A percentile compares a stretch with the other conserved stretches of the same genome.
These are phyloP conservation scores for Campylomormyrus numenius DNA, from an alignment of 2,113 vertebrate genomes.

Conservation along the genomic window DNA sequence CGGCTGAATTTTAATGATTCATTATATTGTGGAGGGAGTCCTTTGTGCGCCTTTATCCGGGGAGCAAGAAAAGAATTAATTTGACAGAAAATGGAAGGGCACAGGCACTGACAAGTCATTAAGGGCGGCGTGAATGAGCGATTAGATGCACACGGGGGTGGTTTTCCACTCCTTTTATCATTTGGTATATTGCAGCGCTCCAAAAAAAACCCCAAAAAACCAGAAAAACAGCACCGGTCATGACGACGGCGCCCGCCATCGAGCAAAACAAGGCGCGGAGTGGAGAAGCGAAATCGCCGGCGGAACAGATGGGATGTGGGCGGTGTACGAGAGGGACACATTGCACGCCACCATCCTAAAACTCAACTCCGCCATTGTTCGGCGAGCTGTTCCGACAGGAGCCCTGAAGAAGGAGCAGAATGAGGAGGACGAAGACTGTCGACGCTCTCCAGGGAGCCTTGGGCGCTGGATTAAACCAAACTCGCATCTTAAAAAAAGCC, in stretches of 20 bases:
- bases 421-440: constrained; percentile 55
- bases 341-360: constrained; percentile 61
- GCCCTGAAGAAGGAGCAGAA: constrained; percentile 67
- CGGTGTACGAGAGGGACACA: constrained; percentile 59
- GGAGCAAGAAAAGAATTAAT: constrained; percentile 98
- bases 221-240: constrained; percentile 27
- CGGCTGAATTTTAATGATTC: constrained; percentile 98
- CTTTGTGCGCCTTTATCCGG: constrained; percentile 95
- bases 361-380: constrained; percentile 59
- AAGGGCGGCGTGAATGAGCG: constrained; percentile 78
- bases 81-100: constrained; percentile 98
- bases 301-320: constrained; percentile 72
- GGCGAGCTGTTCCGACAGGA: constrained; percentile 68
- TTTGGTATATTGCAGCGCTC: constrained; percentile 49
- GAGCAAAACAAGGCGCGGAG: constrained; percentile 48
- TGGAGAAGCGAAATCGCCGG: constrained; percentile 61
- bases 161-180: constrained; percentile 40
- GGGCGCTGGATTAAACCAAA: constrained; percentile 53
- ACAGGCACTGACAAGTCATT: constrained; percentile 92
- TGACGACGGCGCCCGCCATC: constrained; percentile 30
- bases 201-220: not conserved
- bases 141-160: constrained; percentile 74
- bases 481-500: constrained; percentile 10
- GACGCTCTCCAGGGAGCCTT: constrained; percentile 56
- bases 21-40: constrained; percentile 74